Evolutionary conservation across 2,888 invertebrate genomes (phyloP), one percentile per base, ranked within the genome.

Genomic region (Sphaeridia pumilis): DNA sequence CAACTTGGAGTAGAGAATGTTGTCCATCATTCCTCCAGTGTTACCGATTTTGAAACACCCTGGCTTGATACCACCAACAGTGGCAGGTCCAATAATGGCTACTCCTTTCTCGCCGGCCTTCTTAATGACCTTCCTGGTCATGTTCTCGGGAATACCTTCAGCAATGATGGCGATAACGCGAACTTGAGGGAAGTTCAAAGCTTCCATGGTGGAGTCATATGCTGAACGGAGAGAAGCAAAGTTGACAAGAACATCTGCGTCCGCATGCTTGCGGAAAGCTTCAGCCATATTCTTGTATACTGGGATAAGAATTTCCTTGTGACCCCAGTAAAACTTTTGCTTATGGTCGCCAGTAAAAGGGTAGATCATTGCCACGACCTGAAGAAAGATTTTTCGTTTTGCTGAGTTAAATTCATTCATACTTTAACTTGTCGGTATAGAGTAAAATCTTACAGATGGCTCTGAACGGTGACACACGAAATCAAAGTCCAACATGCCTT

Each of bases 11-110:
- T 95, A 88, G 1, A 98, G 74, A 63, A 99, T 94, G 70, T 98
- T 98, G 71, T 99, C 98, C 78, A 98, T 86, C 97, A 99, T 98
- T 54, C 98, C 98, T 14, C 97, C 98, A 0, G 98, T 98, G 75
- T 98, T 98, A 52, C 95, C 95, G 65, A 98, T 98, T 74, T 97
- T 98, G 73, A 98, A 95, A 70, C 95, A 93, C 1, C 97, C 98
- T 0, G 98, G 97, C 67, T 97, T 95, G 53, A 98, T 86, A 3
- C 97, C 98, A 45, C 98, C 98, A 36, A 98, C 90, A 0, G 90
- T 90, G 0, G 94, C 94, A 0, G 95, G 92, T 14, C 86, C 95
- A 64, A 94, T 92, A 43, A 94, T 84, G 22, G 82, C 80, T 1
- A 93, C 87, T 41, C 83, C 83, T 68, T 87, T 86, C 52, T 84